Conservation (phyloP, 2,888 invertebrate genomes). For the Tenodera sinensis region DNA sequence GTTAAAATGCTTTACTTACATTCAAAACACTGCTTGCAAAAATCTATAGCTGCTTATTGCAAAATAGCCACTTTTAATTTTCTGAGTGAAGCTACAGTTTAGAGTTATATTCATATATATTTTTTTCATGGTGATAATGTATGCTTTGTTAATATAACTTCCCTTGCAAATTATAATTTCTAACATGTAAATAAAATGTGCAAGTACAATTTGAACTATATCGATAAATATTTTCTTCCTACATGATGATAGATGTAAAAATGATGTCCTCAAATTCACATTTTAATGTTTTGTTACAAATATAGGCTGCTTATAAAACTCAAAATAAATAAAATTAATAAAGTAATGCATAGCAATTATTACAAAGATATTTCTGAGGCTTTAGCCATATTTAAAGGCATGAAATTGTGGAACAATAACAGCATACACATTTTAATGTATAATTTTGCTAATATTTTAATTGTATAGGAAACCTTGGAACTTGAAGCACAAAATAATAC, state of each 20-base stretch:
- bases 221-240: background rate
- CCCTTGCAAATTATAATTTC: too few relatives aligned
- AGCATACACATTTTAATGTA: background rate
- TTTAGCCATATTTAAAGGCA: constrained; percentile 4
- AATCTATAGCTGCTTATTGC: too few relatives aligned
- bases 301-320: background rate
- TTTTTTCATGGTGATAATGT: too few relatives aligned
- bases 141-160: too few relatives aligned
- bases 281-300: background rate
- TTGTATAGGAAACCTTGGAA: constrained; percentile 1
- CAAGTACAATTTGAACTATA: background rate
- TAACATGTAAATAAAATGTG: background rate
- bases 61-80: too few relatives aligned
- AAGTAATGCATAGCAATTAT: background rate
- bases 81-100: too few relatives aligned
- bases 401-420: background rate
- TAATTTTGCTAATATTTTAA: background rate
- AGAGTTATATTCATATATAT: too few relatives aligned
- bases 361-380: background rate
- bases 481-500: constrained; percentile 14
- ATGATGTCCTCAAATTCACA: background rate
- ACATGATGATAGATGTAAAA: background rate
- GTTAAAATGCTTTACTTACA: too few relatives aligned
- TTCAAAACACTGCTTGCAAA: too few relatives aligned
- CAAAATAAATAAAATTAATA: background rate